Conservation (phyloP, 1,140 invertebrate genomes). For the Coptotermes formosanus region DNA sequence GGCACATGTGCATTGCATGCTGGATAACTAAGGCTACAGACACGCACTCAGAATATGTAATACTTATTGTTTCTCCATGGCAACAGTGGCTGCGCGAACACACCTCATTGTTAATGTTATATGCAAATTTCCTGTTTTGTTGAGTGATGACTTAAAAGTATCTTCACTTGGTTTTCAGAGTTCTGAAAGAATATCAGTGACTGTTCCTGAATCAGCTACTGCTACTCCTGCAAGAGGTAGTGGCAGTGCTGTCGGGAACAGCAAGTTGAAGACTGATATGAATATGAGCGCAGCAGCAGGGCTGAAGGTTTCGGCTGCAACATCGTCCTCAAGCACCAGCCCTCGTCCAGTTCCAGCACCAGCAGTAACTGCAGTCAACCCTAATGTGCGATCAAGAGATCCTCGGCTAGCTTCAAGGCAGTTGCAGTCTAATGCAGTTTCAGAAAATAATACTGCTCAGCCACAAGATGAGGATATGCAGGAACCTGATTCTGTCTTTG, state of each 20-base stretch:
- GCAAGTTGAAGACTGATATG: conserved; percentile 26
- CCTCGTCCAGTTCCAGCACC: neutral
- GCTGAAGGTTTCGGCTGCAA: neutral
- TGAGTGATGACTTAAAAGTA: neutral
- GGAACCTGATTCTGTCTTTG: conserved; percentile 25
- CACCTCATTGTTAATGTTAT: too few species aligned
- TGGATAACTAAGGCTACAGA: too few species aligned
- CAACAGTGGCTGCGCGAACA: too few species aligned
- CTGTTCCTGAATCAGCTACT: neutral
- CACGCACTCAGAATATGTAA: too few species aligned
- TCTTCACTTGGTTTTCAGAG: neutral
- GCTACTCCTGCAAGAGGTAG: conserved; percentile 4
- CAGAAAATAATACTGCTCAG: neutral
- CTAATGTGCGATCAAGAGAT: conserved; percentile 29
- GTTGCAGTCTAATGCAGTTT: neutral
- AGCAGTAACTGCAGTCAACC: neutral
- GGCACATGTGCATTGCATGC: too few species aligned
- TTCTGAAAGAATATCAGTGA: neutral
- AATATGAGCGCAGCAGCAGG: neutral
- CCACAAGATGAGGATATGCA: conserved; percentile 25
- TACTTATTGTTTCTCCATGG: too few species aligned
- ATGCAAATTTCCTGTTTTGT: too few species aligned
- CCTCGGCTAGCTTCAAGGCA: conserved; percentile 32
- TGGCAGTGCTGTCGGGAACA: neutral
- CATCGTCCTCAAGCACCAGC: neutral